Evolutionary conservation across 2,797 vertebrate species (phyloP).

Genomic region (Microcaecilia unicolor): DNA sequence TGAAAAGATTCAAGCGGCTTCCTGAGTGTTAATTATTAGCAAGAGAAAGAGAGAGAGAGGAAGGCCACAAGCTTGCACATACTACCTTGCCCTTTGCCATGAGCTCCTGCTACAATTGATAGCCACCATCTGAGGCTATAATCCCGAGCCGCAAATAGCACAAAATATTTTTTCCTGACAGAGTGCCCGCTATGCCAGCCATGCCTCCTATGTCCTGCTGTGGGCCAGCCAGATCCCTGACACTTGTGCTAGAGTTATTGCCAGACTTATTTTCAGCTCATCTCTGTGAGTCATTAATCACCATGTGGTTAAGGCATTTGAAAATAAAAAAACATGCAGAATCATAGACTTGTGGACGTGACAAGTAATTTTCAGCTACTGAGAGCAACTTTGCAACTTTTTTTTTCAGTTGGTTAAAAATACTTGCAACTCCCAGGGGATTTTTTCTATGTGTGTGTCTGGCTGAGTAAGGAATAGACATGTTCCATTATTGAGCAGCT

Average conservation of each 20-base stretch:
- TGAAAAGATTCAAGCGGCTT: background rate
- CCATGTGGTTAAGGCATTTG: constrained; percentile 28
- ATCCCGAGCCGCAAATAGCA: constrained; percentile 70
- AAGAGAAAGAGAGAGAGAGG: background rate
- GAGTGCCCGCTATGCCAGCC: constrained; percentile 56
- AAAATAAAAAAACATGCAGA: constrained; percentile 53
- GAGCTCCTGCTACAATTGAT: constrained; percentile 34
- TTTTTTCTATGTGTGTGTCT: constrained; percentile 1
- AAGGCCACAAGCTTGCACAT: background rate
- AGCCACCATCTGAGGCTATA: constrained; percentile 54
- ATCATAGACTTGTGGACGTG: constrained; percentile 45
- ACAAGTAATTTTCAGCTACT: constrained; percentile 56
- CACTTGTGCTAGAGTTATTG: constrained; percentile 54
- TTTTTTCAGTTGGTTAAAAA: constrained; percentile 40
- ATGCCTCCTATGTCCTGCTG: constrained; percentile 43
- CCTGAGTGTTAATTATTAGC: background rate
- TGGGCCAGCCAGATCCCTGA: constrained; percentile 32
- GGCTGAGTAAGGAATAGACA: constrained; percentile 21
- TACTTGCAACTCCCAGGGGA: constrained; percentile 46
- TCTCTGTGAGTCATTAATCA: constrained; percentile 63
- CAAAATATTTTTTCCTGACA: constrained; percentile 45
- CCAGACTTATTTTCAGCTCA: constrained; percentile 63
- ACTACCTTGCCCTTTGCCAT: background rate
- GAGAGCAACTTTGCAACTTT: constrained; percentile 63
- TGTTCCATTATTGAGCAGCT: constrained; percentile 53